Conservation (phyloP, 2,113 vertebrate species). For the Struthio camelus region DNA sequence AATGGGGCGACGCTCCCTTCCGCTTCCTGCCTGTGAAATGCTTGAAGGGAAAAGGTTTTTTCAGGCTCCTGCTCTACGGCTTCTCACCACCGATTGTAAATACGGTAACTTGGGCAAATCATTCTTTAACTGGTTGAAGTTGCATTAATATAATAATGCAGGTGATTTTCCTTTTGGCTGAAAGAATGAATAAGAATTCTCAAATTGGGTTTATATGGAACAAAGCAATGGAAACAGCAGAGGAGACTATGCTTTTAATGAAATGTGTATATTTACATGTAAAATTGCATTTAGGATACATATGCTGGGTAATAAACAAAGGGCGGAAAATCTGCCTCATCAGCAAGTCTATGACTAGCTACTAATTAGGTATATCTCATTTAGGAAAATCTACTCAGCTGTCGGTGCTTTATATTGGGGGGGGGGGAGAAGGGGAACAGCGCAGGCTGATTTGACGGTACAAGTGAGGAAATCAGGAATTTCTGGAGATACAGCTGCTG, state of each 20-base stretch:
- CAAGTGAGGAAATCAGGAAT: background rate
- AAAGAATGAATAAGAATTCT: slow-evolving; percentile 4
- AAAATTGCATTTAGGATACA: background rate
- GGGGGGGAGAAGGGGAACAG: background rate
- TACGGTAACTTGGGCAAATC: background rate
- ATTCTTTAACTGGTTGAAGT: slow-evolving; percentile 14
- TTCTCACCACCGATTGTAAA: background rate
- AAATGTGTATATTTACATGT: slow-evolving; percentile 48
- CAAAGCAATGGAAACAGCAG: slow-evolving; percentile 17
- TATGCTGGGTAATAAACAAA: slow-evolving; percentile 53
- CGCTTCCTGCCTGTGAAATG: background rate
- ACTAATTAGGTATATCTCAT: slow-evolving; percentile 57
- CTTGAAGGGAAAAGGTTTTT: background rate
- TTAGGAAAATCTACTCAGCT: slow-evolving; percentile 6
- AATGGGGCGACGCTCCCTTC: accelerated
- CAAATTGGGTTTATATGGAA: background rate
- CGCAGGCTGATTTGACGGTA: background rate
- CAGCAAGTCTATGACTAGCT: slow-evolving; percentile 50
- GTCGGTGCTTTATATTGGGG: background rate
- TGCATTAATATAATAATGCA: slow-evolving; percentile 8
- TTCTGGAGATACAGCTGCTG: background rate
- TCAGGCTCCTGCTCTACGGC: background rate
- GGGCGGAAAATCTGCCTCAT: slow-evolving; percentile 43
- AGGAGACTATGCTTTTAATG: slow-evolving; percentile 9
- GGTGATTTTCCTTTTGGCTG: background rate